These are phyloP conservation scores for Acanthopleura granulata DNA, from an alignment of 2,888 invertebrate genomes.

Conservation along the genomic window DNA sequence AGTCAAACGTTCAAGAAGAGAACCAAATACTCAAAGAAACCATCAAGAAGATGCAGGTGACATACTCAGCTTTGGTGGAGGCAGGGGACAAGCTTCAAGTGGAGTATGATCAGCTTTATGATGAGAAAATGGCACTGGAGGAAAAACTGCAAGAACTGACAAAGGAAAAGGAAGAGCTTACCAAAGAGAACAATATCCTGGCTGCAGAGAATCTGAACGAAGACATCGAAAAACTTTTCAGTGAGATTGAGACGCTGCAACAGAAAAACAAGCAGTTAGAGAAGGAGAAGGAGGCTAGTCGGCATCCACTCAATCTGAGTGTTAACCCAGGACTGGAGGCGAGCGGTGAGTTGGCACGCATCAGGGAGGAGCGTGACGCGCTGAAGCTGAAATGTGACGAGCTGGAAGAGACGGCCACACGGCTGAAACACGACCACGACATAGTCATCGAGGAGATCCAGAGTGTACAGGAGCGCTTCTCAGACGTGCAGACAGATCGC, in stretches of 20 bases:
- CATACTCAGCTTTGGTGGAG: constrained; percentile 46
- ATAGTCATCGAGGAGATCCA: constrained; percentile 58
- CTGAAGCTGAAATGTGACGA: constrained; percentile 42
- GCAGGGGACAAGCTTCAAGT: constrained; percentile 59
- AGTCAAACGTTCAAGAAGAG: neutral
- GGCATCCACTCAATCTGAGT: constrained; percentile 39
- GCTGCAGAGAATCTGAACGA: constrained; percentile 57
- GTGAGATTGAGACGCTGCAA: constrained; percentile 58
- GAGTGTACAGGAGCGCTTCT: constrained; percentile 43
- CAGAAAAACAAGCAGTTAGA: constrained; percentile 43
- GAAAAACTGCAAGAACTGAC: neutral
- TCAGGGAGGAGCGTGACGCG: constrained; percentile 52
- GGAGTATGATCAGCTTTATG: constrained; percentile 43
- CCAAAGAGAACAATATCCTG: constrained; percentile 56
- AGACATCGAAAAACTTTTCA: constrained; percentile 55
- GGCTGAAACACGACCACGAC: constrained; percentile 53
- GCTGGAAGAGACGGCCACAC: constrained; percentile 38
- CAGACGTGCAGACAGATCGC: constrained; percentile 35
- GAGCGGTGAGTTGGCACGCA: constrained; percentile 48
- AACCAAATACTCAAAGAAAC: constrained; percentile 6
- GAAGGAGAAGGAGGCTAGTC: constrained; percentile 50
- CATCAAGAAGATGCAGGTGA: constrained; percentile 45
- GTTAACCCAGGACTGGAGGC: neutral
- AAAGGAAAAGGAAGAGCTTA: constrained; percentile 37
- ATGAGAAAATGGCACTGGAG: constrained; percentile 29